These are phyloP conservation scores for Etia nguti DNA, from an alignment of 2,113 vertebrate genomes.

Conservation along the genomic window DNA sequence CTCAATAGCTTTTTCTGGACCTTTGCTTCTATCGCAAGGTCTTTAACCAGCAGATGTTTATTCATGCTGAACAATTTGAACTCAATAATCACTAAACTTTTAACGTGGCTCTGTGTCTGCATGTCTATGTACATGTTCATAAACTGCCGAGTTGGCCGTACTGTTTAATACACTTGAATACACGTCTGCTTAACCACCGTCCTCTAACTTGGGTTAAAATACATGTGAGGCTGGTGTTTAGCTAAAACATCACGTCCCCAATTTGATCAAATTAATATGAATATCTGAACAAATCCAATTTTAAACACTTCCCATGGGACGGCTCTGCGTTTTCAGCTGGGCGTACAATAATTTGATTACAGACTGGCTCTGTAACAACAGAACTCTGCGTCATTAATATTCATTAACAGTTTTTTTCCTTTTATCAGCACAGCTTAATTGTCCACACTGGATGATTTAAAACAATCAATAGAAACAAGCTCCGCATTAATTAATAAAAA, in stretches of 20 bases:
- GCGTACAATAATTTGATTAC: neutral
- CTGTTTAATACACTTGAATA: neutral
- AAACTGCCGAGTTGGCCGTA: neutral
- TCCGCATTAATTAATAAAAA: neutral
- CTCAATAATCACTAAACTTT: accelerated
- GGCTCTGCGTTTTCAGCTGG: neutral
- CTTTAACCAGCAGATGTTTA: neutral
- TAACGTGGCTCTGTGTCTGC: neutral
- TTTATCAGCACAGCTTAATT: neutral
- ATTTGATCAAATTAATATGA: neutral
- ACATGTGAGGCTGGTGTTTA: neutral
- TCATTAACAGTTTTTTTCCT: neutral
- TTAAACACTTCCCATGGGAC: neutral
- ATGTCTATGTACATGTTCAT: neutral
- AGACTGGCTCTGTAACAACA: neutral
- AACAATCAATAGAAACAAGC: slow-evolving; percentile 10
- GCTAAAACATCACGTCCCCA: neutral
- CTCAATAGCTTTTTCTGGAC: neutral
- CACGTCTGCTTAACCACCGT: neutral
- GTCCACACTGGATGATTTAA: neutral
- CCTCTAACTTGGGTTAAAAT: neutral
- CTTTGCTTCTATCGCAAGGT: neutral
- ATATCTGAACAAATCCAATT: neutral
- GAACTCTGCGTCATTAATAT: slow-evolving; percentile 5
- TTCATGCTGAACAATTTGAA: neutral